Percentiles rank a stretch among this genome's conserved stretches.
Conservation (phyloP, 2,113 vertebrate genomes). For the Nyctibius bracteatus region DNA sequence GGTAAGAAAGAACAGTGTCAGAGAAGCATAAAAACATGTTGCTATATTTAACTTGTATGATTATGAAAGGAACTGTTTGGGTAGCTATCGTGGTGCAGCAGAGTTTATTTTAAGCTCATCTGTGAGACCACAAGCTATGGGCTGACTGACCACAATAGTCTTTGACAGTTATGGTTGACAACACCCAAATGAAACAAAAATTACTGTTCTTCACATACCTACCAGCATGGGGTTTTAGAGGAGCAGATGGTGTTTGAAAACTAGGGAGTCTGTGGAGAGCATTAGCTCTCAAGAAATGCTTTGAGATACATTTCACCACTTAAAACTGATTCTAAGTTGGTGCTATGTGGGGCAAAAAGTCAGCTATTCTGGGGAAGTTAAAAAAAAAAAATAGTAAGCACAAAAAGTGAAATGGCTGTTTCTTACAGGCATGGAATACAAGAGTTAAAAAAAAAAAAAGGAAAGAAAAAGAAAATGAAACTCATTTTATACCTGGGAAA, state of each 20-base stretch:
- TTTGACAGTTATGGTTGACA: slow-evolving; percentile 45
- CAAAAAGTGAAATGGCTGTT: not conserved
- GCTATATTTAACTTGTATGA: slow-evolving; percentile 22
- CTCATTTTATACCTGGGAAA: not conserved
- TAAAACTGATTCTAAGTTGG: not conserved
- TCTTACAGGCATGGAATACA: not conserved
- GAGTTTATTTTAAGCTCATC: slow-evolving; percentile 69
- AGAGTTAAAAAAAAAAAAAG: not conserved
- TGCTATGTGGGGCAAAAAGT: not conserved
- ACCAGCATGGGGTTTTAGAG: not conserved
- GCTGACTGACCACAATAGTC: slow-evolving; percentile 28
- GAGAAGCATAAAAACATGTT: not conserved
- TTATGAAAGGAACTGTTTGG: not conserved
- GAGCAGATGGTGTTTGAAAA: slow-evolving; percentile 4
- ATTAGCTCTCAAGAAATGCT: not conserved
- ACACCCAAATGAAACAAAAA: slow-evolving; percentile 24
- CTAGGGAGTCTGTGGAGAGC: not conserved
- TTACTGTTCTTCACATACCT: not conserved
- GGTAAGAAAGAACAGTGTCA: not conserved
- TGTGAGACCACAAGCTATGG: slow-evolving; percentile 41
- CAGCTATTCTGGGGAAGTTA: not conserved
- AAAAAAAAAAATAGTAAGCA: not conserved
- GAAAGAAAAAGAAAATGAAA: not conserved
- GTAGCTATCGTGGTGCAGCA: slow-evolving; percentile 17
- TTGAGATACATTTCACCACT: not conserved